Conservation (phyloP, 2,888 invertebrate species). For the Malthinus flaveolus region DNA sequence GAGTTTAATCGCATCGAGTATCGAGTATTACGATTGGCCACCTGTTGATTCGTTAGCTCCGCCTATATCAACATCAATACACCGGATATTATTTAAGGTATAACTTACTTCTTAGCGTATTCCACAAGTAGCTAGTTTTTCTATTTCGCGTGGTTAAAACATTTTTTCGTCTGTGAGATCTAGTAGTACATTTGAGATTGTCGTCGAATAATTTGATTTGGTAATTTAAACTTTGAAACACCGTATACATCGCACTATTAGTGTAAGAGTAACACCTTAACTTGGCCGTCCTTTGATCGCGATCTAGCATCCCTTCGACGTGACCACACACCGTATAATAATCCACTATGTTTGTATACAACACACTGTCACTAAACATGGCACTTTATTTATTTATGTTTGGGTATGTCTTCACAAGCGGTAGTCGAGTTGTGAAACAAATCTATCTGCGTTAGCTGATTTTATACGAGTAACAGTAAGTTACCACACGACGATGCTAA, state of each 20-base stretch:
- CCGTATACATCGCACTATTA: constrained; percentile 13
- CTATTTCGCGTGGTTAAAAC: constrained; percentile 38
- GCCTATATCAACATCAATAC: constrained; percentile 43
- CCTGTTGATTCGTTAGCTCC: constrained; percentile 49
- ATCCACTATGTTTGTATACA: constrained; percentile 27
- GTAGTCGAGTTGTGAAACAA: constrained; percentile 13
- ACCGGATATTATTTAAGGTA: constrained; percentile 20
- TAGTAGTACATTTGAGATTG: no score
- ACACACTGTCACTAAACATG: constrained; percentile 26
- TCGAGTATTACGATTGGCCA: constrained; percentile 46
- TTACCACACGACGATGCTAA: constrained; percentile 11
- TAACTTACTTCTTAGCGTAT: constrained; percentile 48
- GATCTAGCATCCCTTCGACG: constrained; percentile 49
- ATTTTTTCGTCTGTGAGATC: constrained; percentile 25
- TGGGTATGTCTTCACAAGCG: constrained; percentile 12
- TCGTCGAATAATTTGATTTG: neutral
- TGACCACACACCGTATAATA: constrained; percentile 35
- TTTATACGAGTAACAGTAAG: constrained; percentile 10
- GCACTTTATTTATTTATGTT: constrained; percentile 22
- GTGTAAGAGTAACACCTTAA: constrained; percentile 17
- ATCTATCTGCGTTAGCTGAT: constrained; percentile 5
- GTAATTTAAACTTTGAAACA: constrained; percentile 10
- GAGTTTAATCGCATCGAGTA: constrained; percentile 34
- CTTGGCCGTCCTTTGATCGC: constrained; percentile 51
- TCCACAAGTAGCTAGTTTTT: constrained; percentile 42